A percentile compares a stretch with the other conserved stretches of the same genome.
These are phyloP conservation scores for Bufotes viridis DNA, from an alignment of 2,797 vertebrate genomes.

Conservation along the genomic window DNA sequence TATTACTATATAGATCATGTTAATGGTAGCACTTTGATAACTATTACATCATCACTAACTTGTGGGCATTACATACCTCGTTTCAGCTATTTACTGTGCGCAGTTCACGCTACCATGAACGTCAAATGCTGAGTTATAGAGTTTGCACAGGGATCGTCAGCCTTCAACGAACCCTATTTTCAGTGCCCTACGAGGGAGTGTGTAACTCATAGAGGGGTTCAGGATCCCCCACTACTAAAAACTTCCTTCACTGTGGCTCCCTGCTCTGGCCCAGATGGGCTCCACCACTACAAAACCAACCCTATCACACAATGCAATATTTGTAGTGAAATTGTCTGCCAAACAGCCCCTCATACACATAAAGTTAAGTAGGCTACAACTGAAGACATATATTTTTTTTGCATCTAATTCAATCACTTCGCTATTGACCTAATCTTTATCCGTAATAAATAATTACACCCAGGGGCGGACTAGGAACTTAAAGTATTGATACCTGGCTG, in stretches of 20 bases:
- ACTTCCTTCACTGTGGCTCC: not conserved
- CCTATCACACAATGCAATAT: not conserved
- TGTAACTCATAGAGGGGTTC: not conserved
- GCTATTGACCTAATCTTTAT: too few relatives aligned
- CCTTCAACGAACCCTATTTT: not conserved
- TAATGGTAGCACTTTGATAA: conserved; percentile 47
- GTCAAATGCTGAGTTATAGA: not conserved
- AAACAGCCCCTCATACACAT: not conserved
- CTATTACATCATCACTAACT: conserved; percentile 46
- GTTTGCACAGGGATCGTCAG: not conserved
- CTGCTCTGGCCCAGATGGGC: too few relatives aligned
- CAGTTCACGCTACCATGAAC: not conserved
- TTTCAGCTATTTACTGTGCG: not conserved
- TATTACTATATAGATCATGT: conserved; percentile 54
- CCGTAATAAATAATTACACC: too few relatives aligned
- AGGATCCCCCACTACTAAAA: not conserved
- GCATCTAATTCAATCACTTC: not conserved
- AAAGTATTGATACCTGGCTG: too few relatives aligned
- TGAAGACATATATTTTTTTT: not conserved
- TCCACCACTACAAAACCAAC: not conserved
- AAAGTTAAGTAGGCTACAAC: not conserved
- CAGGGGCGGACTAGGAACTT: too few relatives aligned
- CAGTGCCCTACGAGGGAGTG: not conserved
- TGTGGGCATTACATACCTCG: conserved; percentile 18
- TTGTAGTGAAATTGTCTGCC: not conserved